Base-by-base conservation (phyloP, 1,140 invertebrate species). In the Drosophila sulfurigaster region DNA sequence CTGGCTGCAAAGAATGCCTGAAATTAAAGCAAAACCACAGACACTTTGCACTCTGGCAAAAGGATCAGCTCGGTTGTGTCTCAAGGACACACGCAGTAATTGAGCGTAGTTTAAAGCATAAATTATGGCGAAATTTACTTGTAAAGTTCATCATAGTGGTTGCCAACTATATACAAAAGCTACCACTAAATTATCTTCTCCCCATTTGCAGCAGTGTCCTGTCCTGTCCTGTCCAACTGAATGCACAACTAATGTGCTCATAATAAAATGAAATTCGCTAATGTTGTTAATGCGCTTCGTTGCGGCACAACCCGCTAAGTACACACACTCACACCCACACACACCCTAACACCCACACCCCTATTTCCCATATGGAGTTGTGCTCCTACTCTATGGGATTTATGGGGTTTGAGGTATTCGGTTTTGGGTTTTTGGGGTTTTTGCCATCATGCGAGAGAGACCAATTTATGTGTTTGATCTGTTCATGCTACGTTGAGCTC, bases 381-480 rank as follows among this genome's bases (percentile, higher is more conserved):
- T 32, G 30, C 8, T 32, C 7, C 13, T 51, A 13, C 10, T 35
- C 8, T 56, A 41, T 38, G 38, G 46, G 49, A 45, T 20, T 57
- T 16, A 25, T 30, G 16, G 41, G 13, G 30, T 54, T 54, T 35
- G 8, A 45, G 65, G 48, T 35, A 3, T 43, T 43, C 2, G 41
- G 35, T 35, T 57, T 28, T 57, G 25, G 8, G 60, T 1, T 54
- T 54, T 67, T 60, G 54, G 20, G 35, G 51, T 46, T 54, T 60
- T 49, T 32, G 41, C 20, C 48, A 54, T 20, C 41, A 57, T 56
- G 30, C 28, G 57, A 35, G 45, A 62, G 49, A 35, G 45, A 62
- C 28, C 78, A 86, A 82, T 78, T 86, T 86, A 79, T 78, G 78
- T 75, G 76, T 87, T 87, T 87, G 82, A 87, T 87, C 82, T 87